phyloP scores from a whole-genome alignment of 2,888 invertebrate species.

The Stenodema calcarata region DNA sequence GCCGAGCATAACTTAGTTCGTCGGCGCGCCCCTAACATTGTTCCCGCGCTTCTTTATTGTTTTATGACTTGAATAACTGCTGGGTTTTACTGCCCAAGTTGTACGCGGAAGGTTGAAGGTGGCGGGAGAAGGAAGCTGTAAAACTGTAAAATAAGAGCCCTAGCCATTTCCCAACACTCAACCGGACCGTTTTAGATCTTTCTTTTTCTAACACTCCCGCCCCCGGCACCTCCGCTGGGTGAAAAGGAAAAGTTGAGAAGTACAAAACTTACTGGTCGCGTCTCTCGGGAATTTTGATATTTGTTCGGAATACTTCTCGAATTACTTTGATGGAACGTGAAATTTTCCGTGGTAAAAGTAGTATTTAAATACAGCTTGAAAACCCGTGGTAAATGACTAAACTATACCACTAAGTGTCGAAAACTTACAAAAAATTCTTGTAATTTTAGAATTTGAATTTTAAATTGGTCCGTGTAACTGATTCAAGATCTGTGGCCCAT shows the following conservation, averaged over 20 bases:
- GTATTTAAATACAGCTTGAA: too few species aligned
- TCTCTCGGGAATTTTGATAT: neutral
- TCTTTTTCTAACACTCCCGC: neutral
- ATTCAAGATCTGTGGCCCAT: too few species aligned
- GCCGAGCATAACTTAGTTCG: conserved; percentile 11
- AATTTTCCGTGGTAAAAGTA: too few species aligned
- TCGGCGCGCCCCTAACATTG: neutral
- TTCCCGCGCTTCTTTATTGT: conserved; percentile 13
- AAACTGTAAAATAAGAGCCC: conserved; percentile 29
- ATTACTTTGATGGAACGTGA: too few species aligned
- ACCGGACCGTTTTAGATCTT: neutral
- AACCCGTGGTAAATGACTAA: too few species aligned
- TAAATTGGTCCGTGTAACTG: too few species aligned
- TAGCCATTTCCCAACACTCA: neutral
- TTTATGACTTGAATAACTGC: conserved; percentile 33
- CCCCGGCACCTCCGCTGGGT: neutral
- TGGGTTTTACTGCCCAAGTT: conserved; percentile 23
- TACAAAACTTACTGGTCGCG: too few species aligned
- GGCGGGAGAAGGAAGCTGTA: conserved; percentile 1
- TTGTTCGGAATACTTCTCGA: neutral
- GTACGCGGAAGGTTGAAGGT: neutral
- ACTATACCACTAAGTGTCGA: too few species aligned
- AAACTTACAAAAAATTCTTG: too few species aligned
- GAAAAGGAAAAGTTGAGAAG: neutral
- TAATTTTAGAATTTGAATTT: too few species aligned